A percentile compares a stretch with the other conserved stretches of the same genome.
Evolutionary conservation across 2,888 invertebrate genomes (phyloP).

Genomic region (Lymantria monacha): DNA sequence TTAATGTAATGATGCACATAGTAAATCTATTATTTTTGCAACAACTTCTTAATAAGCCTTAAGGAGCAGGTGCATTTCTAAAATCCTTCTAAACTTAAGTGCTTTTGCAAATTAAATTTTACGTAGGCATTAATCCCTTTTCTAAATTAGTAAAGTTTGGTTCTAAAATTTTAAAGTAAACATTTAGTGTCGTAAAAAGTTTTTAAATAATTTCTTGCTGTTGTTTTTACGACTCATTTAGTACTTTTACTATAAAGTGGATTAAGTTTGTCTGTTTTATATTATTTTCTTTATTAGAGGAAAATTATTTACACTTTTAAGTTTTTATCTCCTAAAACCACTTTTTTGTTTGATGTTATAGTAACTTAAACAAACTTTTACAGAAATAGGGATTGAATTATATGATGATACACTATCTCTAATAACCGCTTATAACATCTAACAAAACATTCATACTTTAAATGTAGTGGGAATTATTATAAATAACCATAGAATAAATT

Average conservation of each 20-base stretch:
- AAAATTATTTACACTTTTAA: not conserved
- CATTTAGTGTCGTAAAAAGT: slow-evolving; percentile 1
- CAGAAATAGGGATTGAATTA: no score
- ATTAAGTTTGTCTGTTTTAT: not conserved
- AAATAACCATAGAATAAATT: no score
- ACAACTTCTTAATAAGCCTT: no score
- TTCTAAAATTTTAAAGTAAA: slow-evolving; percentile 27
- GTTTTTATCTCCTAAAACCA: not conserved
- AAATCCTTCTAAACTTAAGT: slow-evolving; percentile 14
- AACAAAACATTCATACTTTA: no score
- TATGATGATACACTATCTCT: no score
- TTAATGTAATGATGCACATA: no score
- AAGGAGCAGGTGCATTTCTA: slow-evolving; percentile 24
- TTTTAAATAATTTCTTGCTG: slow-evolving; percentile 1
- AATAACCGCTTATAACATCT: no score
- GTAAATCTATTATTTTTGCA: no score
- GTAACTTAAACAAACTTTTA: no score
- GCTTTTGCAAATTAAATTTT: slow-evolving; percentile 18
- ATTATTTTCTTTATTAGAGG: not conserved
- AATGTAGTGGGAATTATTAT: no score
- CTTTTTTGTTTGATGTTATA: no score
- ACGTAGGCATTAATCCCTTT: slow-evolving; percentile 15
- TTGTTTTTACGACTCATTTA: not conserved
- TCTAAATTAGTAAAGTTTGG: slow-evolving; percentile 13
- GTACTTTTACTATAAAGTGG: not conserved